phyloP scores from a whole-genome alignment of 1,140 invertebrate genomes.

The Drosophila pallidifrons region DNA sequence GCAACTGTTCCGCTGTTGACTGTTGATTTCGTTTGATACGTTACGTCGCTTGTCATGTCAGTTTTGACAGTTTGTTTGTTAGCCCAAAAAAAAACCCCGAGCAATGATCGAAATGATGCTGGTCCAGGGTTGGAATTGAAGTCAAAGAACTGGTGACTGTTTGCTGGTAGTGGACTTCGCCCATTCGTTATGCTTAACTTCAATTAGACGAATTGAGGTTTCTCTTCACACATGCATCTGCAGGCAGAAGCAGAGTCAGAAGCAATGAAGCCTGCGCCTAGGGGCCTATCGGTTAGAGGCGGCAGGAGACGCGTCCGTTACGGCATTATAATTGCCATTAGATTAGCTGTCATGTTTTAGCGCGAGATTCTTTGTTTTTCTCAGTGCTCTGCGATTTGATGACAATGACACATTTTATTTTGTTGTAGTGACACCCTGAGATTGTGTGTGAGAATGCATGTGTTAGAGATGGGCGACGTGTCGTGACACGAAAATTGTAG shows the following conservation, averaged over 20 bases:
- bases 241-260: slow-evolving; percentile 5
- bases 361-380: slow-evolving; percentile 47
- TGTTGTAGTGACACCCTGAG: slow-evolving; percentile 4
- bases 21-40: slow-evolving; percentile 73
- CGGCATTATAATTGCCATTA: slow-evolving; percentile 81
- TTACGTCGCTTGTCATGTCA: slow-evolving; percentile 82
- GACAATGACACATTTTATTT: slow-evolving; percentile 64
- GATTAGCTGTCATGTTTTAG: slow-evolving; percentile 82
- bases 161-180: slow-evolving; percentile 27
- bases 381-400: slow-evolving; percentile 49
- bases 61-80: slow-evolving; percentile 80
- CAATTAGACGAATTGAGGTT: slow-evolving; percentile 81
- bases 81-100: slow-evolving; percentile 29
- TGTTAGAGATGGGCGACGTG: not conserved
- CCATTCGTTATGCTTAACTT: slow-evolving; percentile 75
- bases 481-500: slow-evolving; percentile 2
- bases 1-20: slow-evolving; percentile 45
- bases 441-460: not conserved
- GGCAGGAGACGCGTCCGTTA: slow-evolving; percentile 36
- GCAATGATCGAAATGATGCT: slow-evolving; percentile 59
- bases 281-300: slow-evolving; percentile 9
- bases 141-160: slow-evolving; percentile 6
- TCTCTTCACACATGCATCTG: slow-evolving; percentile 45
- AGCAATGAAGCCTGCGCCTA: slow-evolving; percentile 24
- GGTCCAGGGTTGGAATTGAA: slow-evolving; percentile 29